Evolutionary conservation across 2,888 invertebrate species (phyloP), one percentile per base, ranked within the genome.

Genomic region (Stenolophus ochropezus): DNA sequence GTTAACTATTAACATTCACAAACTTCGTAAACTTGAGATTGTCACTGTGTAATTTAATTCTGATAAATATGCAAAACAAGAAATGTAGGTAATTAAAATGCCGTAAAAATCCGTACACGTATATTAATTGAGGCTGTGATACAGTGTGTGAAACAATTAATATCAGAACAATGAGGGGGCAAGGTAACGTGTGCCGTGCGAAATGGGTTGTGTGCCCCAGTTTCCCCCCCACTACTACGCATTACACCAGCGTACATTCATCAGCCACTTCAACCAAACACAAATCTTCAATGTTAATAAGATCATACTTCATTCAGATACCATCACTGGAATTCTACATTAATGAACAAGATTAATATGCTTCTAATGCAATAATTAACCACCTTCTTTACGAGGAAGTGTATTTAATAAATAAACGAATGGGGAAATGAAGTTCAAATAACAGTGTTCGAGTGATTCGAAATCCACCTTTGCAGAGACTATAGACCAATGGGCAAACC

Each of bases 171-270:
- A 42, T 42, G 11, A 42, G 11, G 33, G 33, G 33, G 33, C 33
- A 42, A 42, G 33, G 33, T 42, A 42, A 42, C 33, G 33, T 58
- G 23, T 27, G 58, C 49, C 78, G 78, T 78, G 78, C 78, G 78
- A 78, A 78, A 61, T 78, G 27, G 78, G 78, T 65, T 78, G 65
- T 61, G 25, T 65, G 78, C 49, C 78, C 78, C 25, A 78, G 49
- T 78, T 78, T 42, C 33, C 33, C 4, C 33, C 33, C 33, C 33
- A 42, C 33, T 42, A 11, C 33, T 6, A 6, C 33, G 33, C 33
- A 42, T 11, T 42, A 42, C 33, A 42, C 33, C n/a, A n/a, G 33
- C 33, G 33, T 42, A 42, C 6, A 42, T 42, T 42, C 8, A 42
- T 6, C 33, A 1, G 33, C 1, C 33, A 42, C 11, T 42, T 42